Conservation (phyloP, 2,888 invertebrate genomes). For the Choristoneura rosaceana region DNA sequence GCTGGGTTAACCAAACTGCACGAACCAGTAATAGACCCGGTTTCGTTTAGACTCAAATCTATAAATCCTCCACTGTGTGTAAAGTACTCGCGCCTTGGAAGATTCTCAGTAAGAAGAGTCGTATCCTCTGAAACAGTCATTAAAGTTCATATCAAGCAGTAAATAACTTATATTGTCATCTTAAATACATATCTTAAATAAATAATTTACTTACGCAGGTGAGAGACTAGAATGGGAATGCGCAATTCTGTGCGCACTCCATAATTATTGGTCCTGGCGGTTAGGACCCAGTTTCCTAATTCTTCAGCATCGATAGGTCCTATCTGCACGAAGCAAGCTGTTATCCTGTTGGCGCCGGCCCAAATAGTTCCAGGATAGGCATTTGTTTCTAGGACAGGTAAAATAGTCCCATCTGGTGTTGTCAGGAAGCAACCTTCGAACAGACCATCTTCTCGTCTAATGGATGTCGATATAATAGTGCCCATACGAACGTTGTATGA, state of each 20-base stretch:
- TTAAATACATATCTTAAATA: not conserved
- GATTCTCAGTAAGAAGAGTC: slow-evolving; percentile 12
- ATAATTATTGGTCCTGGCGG: slow-evolving; percentile 30
- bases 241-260: slow-evolving; percentile 34
- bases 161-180: not conserved
- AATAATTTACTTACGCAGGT: slow-evolving; percentile 20
- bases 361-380: slow-evolving; percentile 36
- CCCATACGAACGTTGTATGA: slow-evolving; percentile 19
- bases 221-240: slow-evolving; percentile 31
- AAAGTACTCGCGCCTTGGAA: slow-evolving; percentile 21
- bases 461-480: slow-evolving; percentile 33
- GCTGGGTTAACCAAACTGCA: slow-evolving; percentile 30
- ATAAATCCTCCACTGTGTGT: slow-evolving; percentile 27
- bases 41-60: slow-evolving; percentile 35
- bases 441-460: slow-evolving; percentile 31
- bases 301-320: slow-evolving; percentile 39
- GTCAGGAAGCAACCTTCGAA: slow-evolving; percentile 39
- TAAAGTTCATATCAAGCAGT: not conserved
- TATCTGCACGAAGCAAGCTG: slow-evolving; percentile 38
- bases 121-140: slow-evolving; percentile 20
- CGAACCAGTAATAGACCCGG: slow-evolving; percentile 22
- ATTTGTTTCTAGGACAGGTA: slow-evolving; percentile 21
- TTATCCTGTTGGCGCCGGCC: slow-evolving; percentile 33
- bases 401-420: slow-evolving; percentile 35
- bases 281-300: slow-evolving; percentile 30